These are phyloP conservation scores for Setophaga coronata DNA, from an alignment of 2,113 vertebrate species.

Conservation along the genomic window DNA sequence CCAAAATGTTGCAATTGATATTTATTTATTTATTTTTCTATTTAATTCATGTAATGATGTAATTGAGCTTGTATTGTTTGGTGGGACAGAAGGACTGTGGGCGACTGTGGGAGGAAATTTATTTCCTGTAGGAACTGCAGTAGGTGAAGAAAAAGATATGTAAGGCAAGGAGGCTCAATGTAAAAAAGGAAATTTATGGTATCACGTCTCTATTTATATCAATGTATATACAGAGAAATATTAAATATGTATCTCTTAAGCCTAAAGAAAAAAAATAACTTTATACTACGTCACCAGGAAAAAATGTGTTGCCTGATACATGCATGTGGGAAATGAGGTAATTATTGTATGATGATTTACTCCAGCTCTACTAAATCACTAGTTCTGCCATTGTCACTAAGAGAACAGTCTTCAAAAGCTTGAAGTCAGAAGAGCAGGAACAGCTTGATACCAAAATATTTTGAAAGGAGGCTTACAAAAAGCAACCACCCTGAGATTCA, in stretches of 20 bases:
- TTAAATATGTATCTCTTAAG: background rate
- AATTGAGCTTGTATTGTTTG: slow-evolving; percentile 28
- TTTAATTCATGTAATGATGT: slow-evolving; percentile 10
- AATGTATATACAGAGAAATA: slow-evolving; percentile 35
- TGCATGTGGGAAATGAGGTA: background rate
- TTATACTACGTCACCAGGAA: background rate
- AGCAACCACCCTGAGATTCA: background rate
- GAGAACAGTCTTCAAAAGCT: background rate
- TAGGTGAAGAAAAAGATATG: slow-evolving; percentile 61
- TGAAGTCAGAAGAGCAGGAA: background rate
- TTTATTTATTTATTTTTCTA: background rate
- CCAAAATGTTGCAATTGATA: background rate
- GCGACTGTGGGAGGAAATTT: slow-evolving; percentile 61
- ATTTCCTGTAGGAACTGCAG: slow-evolving; percentile 61
- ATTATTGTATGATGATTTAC: background rate
- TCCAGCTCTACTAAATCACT: background rate
- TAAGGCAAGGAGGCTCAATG: slow-evolving; percentile 22
- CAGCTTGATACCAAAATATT: background rate
- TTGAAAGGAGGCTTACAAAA: background rate
- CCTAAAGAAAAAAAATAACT: background rate
- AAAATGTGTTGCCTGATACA: background rate
- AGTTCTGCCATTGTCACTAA: background rate
- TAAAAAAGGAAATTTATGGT: slow-evolving; percentile 38
- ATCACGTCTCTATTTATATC: slow-evolving; percentile 41
- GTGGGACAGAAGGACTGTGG: slow-evolving; percentile 74